phyloP scores from a whole-genome alignment of 2,113 vertebrate species.

The Shinisaurus crocodilurus region DNA sequence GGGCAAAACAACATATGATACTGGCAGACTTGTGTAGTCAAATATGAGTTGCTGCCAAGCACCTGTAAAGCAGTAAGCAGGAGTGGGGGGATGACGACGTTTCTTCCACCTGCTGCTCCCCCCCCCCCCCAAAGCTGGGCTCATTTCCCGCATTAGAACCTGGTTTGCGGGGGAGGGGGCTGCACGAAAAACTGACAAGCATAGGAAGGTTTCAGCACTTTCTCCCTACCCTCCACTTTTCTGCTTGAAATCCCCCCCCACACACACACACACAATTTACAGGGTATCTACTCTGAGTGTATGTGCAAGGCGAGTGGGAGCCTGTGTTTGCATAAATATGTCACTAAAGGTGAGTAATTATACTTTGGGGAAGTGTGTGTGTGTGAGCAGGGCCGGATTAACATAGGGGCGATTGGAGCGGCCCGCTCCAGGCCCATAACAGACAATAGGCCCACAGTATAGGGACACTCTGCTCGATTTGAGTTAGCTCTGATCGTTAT shows the following conservation, averaged over 20 bases:
- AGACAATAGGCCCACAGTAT: too few relatives aligned
- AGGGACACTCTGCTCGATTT: too few relatives aligned
- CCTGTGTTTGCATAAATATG: background rate
- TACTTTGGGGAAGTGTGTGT: background rate
- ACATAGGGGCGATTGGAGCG: too few relatives aligned
- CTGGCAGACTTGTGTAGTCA: background rate
- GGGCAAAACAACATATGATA: background rate
- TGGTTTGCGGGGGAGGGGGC: too few relatives aligned
- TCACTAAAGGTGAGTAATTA: background rate
- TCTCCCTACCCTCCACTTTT: too few relatives aligned
- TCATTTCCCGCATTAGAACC: background rate
- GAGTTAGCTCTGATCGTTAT: too few relatives aligned
- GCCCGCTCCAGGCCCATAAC: too few relatives aligned
- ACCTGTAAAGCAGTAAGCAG: background rate
- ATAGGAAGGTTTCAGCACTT: background rate
- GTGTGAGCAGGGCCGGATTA: too few relatives aligned
- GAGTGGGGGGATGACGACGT: background rate
- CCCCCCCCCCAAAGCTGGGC: background rate
- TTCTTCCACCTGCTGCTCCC: background rate
- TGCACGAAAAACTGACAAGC: background rate
- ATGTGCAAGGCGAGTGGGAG: background rate
- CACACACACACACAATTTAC: background rate
- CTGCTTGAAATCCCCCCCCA: background rate
- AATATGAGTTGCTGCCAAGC: background rate
- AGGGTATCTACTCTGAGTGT: background rate